These are phyloP conservation scores for Rhagonycha fulva DNA, from an alignment of 2,888 invertebrate species.

Conservation along the genomic window DNA sequence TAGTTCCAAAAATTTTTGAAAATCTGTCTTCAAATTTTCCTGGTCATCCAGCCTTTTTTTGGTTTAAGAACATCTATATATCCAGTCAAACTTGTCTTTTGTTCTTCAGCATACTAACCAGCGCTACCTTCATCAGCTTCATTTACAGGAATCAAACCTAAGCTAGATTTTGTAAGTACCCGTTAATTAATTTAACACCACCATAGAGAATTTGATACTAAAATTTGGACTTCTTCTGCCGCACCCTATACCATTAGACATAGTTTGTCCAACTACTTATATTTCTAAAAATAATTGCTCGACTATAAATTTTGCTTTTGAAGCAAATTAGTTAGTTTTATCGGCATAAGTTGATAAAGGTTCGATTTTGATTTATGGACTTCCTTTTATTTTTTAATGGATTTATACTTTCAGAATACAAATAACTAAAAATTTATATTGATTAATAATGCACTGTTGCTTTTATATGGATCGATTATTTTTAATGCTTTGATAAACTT, in stretches of 20 bases:
- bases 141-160: too few relatives aligned
- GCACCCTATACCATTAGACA: neutral
- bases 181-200: too few relatives aligned
- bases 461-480: neutral
- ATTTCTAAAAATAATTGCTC: neutral
- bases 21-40: too few relatives aligned
- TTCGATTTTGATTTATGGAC: neutral
- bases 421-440: neutral
- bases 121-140: too few relatives aligned
- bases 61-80: too few relatives aligned
- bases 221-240: neutral
- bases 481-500: neutral
- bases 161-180: too few relatives aligned
- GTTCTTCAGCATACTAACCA: too few relatives aligned
- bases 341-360: neutral
- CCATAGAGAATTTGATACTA: too few relatives aligned
- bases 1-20: too few relatives aligned
- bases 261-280: neutral
- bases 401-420: neutral
- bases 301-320: neutral
- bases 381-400: neutral
- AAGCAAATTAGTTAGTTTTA: neutral
- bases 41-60: too few relatives aligned
- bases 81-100: too few relatives aligned
- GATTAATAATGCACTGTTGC: neutral